Evolutionary conservation across 2,888 invertebrate species (phyloP).

Genomic region (Hymenopus coronatus): DNA sequence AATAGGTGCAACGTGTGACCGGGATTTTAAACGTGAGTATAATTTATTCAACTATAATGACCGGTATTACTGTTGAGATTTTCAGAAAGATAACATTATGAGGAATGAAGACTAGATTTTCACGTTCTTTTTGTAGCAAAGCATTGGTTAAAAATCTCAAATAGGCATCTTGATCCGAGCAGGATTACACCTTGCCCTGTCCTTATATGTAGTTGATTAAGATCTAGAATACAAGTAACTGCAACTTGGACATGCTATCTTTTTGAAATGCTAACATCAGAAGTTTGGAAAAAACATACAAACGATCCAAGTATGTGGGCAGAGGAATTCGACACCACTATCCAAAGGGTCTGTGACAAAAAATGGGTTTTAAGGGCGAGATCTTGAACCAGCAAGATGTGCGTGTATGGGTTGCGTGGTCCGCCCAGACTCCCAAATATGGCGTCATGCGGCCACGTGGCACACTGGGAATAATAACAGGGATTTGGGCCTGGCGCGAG

Average conservation of each 20-base stretch:
- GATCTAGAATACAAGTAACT: not conserved
- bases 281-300: not conserved
- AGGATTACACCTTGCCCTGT: not conserved
- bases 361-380: not conserved
- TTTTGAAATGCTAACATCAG: not conserved
- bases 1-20: too few species aligned
- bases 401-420: not conserved
- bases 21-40: too few species aligned
- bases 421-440: not conserved
- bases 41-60: too few species aligned
- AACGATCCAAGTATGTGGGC: too few species aligned
- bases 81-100: too few species aligned
- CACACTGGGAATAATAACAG: not conserved
- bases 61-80: too few species aligned
- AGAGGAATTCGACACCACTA: not conserved
- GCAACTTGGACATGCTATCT: not conserved
- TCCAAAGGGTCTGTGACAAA: not conserved
- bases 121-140: too few species aligned
- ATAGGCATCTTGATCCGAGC: not conserved
- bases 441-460: not conserved
- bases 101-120: too few species aligned
- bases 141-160: not conserved
- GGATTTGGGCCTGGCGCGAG: not conserved
- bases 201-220: not conserved
- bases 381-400: not conserved